These are phyloP conservation scores for Caenorhabditis becei DNA, from an alignment of 2,888 invertebrate genomes.

Conservation along the genomic window DNA sequence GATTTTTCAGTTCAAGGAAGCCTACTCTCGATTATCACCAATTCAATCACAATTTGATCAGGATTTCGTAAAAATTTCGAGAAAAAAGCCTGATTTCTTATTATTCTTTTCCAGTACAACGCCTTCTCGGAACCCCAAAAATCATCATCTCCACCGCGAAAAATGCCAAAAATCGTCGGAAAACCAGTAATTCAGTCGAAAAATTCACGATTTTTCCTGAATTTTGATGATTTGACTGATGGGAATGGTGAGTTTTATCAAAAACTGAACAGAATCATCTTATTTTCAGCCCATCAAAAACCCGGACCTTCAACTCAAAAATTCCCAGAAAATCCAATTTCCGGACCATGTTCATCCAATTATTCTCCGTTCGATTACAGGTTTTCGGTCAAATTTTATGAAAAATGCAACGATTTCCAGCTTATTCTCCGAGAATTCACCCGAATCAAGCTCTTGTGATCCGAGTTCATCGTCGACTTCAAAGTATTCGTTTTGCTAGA, in stretches of 20 bases:
- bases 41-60: neutral
- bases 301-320: neutral
- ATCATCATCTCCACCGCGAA: too few relatives aligned
- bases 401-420: conserved; percentile 10
- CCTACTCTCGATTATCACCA: neutral
- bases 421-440: neutral
- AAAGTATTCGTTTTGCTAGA: neutral
- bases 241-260: neutral
- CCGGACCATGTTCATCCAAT: conserved; percentile 7
- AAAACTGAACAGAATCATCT: too few relatives aligned
- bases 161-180: neutral
- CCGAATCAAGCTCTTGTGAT: neutral
- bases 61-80: neutral
- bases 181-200: neutral
- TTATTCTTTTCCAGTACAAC: neutral
- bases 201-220: neutral
- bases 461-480: neutral
- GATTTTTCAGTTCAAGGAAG: neutral
- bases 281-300: neutral
- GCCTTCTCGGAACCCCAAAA: too few relatives aligned
- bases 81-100: too few relatives aligned
- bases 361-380: conserved; percentile 36
- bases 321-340: neutral
- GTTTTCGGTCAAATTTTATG: neutral
- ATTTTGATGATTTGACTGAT: neutral